A percentile compares a stretch with the other conserved stretches of the same genome.
Conservation (phyloP, 2,113 vertebrate genomes). For the Pluvianellus socialis region DNA sequence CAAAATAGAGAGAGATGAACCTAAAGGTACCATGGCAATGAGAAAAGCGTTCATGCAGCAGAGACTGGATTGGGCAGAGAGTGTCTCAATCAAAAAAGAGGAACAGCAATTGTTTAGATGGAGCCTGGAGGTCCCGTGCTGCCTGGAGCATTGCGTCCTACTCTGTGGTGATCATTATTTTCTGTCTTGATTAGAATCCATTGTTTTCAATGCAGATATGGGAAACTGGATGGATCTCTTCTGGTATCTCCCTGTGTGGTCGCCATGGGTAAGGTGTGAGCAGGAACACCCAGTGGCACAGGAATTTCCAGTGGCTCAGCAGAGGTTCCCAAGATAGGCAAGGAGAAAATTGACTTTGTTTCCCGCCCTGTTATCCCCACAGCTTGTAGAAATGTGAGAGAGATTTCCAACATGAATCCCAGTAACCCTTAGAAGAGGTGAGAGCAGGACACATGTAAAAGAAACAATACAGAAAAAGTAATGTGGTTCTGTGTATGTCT, state of each 20-base stretch:
- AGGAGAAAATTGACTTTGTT: not conserved
- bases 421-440: not conserved
- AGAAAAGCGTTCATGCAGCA: not conserved
- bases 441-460: not conserved
- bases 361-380: not conserved
- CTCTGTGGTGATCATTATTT: not conserved
- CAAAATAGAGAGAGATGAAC: not conserved
- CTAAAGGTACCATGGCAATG: not conserved
- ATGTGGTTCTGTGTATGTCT: not conserved
- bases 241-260: not conserved
- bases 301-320: not conserved
- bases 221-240: not conserved
- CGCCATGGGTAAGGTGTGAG: not conserved
- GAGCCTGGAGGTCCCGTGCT: not conserved
- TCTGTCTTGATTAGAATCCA: not conserved
- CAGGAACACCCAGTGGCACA: accelerated
- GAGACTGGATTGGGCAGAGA: not conserved
- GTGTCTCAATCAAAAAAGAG: not conserved
- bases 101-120: not conserved
- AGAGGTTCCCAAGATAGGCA: not conserved
- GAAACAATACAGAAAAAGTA: not conserved
- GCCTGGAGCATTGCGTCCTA: not conserved
- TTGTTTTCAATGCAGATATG: not conserved
- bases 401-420: not conserved
- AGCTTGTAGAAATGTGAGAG: not conserved